phyloP scores from a whole-genome alignment of 2,113 vertebrate genomes.

The Pantherophis guttatus region DNA sequence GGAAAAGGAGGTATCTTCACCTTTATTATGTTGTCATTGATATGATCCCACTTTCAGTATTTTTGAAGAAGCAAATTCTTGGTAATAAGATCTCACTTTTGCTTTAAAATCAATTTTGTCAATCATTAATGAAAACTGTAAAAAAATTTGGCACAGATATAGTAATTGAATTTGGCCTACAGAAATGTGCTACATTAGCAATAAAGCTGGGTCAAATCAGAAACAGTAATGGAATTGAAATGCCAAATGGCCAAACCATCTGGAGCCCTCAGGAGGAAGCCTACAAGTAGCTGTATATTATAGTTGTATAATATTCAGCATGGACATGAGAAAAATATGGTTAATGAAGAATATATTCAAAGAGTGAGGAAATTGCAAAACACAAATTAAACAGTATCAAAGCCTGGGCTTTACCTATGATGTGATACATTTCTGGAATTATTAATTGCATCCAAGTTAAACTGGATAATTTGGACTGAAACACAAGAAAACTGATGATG shows the following conservation, averaged over 20 bases:
- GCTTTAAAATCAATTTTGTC: too few species aligned
- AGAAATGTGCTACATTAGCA: background rate
- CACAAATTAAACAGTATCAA: background rate
- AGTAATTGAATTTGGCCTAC: too few species aligned
- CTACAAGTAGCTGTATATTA: background rate
- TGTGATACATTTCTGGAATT: too few species aligned
- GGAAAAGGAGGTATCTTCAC: too few species aligned
- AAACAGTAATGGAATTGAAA: background rate
- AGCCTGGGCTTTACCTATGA: too few species aligned
- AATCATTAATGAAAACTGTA: too few species aligned
- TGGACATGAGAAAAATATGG: background rate
- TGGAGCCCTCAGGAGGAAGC: background rate
- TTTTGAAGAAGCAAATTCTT: background rate
- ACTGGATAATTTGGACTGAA: too few species aligned
- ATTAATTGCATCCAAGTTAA: too few species aligned
- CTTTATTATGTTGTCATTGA: background rate
- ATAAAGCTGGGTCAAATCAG: background rate
- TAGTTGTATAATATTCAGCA: background rate
- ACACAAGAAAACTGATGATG: too few species aligned
- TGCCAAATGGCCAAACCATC: background rate
- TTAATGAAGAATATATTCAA: background rate
- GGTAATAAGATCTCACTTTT: background rate
- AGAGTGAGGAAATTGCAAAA: background rate
- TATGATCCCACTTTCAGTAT: background rate
- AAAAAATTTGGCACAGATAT: too few species aligned